phyloP scores from a whole-genome alignment of 2,888 invertebrate genomes.

The Halocaridina rubra region DNA sequence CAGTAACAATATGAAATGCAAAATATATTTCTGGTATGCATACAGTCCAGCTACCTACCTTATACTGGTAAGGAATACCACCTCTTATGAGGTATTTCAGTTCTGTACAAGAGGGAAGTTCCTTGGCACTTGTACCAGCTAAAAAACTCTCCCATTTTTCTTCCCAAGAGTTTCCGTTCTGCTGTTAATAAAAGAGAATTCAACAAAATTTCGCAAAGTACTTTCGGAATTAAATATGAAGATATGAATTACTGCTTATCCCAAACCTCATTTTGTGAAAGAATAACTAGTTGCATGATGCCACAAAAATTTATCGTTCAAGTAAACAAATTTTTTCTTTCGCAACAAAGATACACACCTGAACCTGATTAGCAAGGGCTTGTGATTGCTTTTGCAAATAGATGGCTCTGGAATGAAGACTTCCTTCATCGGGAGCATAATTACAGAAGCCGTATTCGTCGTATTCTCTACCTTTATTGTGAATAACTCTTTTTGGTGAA shows the following conservation, averaged over 20 bases:
- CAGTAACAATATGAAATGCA: no score
- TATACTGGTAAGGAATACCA: constrained; percentile 60
- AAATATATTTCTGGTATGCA: no score
- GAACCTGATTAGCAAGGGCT: constrained; percentile 34
- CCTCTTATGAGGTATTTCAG: constrained; percentile 56
- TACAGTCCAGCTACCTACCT: no score
- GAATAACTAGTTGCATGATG: no score
- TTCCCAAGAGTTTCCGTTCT: constrained; percentile 37
- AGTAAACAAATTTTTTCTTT: background rate
- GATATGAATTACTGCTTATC: no score
- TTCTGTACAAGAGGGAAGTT: constrained; percentile 36
- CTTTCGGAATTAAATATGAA: no score
- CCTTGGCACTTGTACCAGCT: constrained; percentile 44
- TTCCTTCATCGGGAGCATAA: constrained; percentile 36
- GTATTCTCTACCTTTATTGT: constrained; percentile 50
- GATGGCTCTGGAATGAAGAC: constrained; percentile 34
- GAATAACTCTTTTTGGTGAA: constrained; percentile 51
- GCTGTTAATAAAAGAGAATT: constrained; percentile 1
- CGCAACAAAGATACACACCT: constrained; percentile 14
- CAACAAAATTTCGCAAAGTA: no score
- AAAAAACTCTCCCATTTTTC: constrained; percentile 57
- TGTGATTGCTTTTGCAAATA: constrained; percentile 55
- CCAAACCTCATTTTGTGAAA: no score
- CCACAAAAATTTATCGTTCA: no score
- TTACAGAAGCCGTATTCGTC: constrained; percentile 63